Conservation (phyloP, 2,113 vertebrate species). For the Vidua macroura region DNA sequence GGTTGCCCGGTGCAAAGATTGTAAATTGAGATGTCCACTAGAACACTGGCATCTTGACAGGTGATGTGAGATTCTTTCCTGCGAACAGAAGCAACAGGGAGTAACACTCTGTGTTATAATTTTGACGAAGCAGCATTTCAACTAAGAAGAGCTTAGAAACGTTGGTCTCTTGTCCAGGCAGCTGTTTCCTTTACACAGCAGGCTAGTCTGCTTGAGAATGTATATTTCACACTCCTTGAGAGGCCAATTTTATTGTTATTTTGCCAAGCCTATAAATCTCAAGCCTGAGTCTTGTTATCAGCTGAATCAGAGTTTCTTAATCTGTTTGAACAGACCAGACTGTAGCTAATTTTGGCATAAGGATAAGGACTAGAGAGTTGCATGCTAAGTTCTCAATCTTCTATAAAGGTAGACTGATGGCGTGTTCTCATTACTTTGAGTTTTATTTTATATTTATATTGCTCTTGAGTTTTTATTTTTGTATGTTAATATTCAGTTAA, state of each 20-base stretch:
- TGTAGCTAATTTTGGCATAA: neutral
- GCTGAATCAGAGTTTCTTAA: neutral
- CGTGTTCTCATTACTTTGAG: neutral
- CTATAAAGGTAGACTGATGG: neutral
- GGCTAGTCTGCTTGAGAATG: neutral
- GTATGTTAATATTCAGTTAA: neutral
- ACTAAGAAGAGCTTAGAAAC: neutral
- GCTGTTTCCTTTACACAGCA: neutral
- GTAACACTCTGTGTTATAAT: rapidly evolving
- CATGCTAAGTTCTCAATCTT: neutral
- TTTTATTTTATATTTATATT: neutral
- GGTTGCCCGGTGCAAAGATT: neutral
- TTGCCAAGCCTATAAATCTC: neutral
- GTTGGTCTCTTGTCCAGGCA: neutral
- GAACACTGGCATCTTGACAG: neutral
- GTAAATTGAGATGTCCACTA: neutral
- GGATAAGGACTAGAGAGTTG: neutral
- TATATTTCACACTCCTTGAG: rapidly evolving
- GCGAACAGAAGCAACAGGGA: neutral
- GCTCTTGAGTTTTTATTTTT: too few species aligned
- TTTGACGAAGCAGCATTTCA: neutral
- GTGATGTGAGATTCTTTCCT: neutral
- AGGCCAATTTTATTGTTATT: neutral
- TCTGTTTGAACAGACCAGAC: neutral
- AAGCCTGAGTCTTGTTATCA: neutral